A percentile compares a stretch with the other conserved stretches of the same genome.
These are phyloP conservation scores for Poecilia wingei DNA, from an alignment of 2,797 vertebrate species.

Conservation along the genomic window DNA sequence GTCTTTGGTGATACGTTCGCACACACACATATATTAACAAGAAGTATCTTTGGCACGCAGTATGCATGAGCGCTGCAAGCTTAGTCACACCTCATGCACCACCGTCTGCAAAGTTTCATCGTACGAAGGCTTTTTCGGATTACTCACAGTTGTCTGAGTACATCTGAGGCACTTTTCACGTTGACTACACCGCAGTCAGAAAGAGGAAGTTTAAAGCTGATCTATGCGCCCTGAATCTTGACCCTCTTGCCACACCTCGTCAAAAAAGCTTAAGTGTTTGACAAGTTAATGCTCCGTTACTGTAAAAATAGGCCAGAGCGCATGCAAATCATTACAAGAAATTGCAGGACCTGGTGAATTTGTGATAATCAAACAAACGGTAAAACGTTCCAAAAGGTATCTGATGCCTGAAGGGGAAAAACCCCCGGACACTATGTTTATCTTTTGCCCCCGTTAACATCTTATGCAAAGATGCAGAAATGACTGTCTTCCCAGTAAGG, in stretches of 20 bases:
- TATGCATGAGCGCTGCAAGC: conserved; percentile 60
- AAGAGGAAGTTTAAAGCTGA: conserved; percentile 66
- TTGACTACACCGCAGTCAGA: conserved; percentile 61
- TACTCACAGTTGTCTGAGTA: conserved; percentile 60
- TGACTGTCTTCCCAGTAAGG: conserved; percentile 27
- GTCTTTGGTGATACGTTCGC: conserved; percentile 52
- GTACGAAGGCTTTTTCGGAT: conserved; percentile 53
- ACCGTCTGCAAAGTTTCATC: conserved; percentile 54
- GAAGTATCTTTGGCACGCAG: conserved; percentile 42
- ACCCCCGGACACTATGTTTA: conserved; percentile 29
- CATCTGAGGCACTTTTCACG: conserved; percentile 66
- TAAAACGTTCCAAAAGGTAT: conserved; percentile 47
- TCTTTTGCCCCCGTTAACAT: conserved; percentile 33
- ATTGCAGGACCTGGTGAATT: conserved; percentile 20
- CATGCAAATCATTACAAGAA: conserved; percentile 53
- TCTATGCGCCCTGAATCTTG: conserved; percentile 61
- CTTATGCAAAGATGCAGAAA: conserved; percentile 33
- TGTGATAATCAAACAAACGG: conserved; percentile 35
- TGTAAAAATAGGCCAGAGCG: conserved; percentile 31
- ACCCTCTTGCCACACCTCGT: conserved; percentile 56
- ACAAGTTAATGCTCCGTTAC: conserved; percentile 36
- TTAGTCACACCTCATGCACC: conserved; percentile 72
- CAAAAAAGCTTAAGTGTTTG: conserved; percentile 39
- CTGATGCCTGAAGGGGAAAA: conserved; percentile 32
- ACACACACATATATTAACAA: conserved; percentile 38